Base-by-base conservation (phyloP, 2,888 invertebrate species). In the Hirtodrosophila confusa region DNA sequence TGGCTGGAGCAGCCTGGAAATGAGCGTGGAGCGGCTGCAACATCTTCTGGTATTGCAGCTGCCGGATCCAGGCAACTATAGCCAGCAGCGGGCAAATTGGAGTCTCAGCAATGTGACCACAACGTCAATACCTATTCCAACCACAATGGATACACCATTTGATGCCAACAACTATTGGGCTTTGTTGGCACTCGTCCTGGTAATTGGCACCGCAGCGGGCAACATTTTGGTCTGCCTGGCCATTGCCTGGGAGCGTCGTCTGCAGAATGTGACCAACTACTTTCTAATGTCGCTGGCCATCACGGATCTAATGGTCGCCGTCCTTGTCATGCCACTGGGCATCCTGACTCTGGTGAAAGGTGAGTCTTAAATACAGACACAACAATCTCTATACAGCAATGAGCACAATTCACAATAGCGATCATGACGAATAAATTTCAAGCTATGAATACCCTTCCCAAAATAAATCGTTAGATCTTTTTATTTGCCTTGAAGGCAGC, bases 241-340 rank as follows among this genome's bases (percentile, higher is more conserved):
- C 24, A 98, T 99, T 85, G 95, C 95, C 72, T 95, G 96, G 94
- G 98, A 99, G 90, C 94, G 97, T 58, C 93, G 98, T 11, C 93
- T 99, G 66, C 98, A 99, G 92, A 99, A 98, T 93, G 97, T 98
- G 65, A 99, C 98, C 87, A 99, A 99, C 92, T 98, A 98, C 92
- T 99, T 99, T 90, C 93, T 99, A 88, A 96, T 98, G 95, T 98
- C 98, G 4, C 92, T 99, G 89, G 98, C 98, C 54, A 96, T 98
- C 76, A 98, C 98, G 10, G 99, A 99, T 92, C 93, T 98, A 48
- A 95, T 99, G 93, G 98, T 99, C 2, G 98, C 98, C 41, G 94
- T 98, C 24, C 93, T 98, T 78, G 99, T 99, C 73, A 99, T 99
- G 99, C 99, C 99, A 1, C 93, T 98, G 70, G 97, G 97, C 50